These are phyloP conservation scores for Propithecus perrieri DNA, from an alignment of 2,797 vertebrate genomes.

Conservation along the genomic window DNA sequence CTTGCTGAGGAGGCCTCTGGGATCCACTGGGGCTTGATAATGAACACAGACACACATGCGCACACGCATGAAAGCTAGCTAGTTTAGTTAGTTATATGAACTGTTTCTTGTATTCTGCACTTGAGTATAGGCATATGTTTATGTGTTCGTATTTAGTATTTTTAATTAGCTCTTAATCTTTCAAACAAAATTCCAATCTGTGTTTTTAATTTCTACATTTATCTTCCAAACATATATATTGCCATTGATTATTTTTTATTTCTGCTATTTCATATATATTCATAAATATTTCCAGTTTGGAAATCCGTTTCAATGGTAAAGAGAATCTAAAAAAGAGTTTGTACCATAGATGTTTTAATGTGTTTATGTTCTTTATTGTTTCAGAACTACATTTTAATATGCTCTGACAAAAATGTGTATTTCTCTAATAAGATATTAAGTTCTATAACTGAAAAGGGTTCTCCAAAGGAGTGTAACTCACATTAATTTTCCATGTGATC, in stretches of 20 bases:
- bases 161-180: conserved; percentile 5
- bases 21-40: neutral
- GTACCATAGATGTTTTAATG: neutral
- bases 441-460: neutral
- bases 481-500: neutral
- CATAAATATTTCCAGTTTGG: conserved; percentile 23
- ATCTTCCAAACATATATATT: neutral
- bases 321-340: neutral
- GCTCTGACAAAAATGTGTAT: neutral
- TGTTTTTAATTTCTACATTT: conserved; percentile 38
- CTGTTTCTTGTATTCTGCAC: neutral
- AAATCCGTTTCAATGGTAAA: conserved; percentile 34
- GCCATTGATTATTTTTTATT: neutral
- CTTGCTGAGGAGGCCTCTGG: neutral
- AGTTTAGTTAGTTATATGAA: neutral
- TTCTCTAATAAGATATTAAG: neutral
- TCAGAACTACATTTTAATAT: neutral
- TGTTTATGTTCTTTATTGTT: neutral
- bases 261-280: neutral
- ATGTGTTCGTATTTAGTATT: conserved; percentile 34
- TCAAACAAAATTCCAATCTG: neutral
- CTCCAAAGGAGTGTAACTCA: neutral
- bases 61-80: neutral
- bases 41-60: neutral
- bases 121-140: neutral